These are phyloP conservation scores for Trissolcus japonicus DNA, from an alignment of 2,888 invertebrate species.

Conservation along the genomic window DNA sequence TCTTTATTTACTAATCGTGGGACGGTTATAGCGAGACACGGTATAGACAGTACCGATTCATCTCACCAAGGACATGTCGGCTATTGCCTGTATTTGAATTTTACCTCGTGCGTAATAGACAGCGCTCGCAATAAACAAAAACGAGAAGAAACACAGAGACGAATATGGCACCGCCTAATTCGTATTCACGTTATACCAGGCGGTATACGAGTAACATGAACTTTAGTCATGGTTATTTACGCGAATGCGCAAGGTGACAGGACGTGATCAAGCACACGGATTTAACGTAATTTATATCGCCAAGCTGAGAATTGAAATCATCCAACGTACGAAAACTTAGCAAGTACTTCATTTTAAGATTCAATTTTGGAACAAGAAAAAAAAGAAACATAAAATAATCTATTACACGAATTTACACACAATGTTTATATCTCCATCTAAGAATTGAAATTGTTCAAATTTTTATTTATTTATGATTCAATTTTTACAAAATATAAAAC, in stretches of 20 bases:
- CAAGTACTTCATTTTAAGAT: neutral
- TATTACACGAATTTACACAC: too few relatives aligned
- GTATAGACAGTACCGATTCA: conserved; percentile 67
- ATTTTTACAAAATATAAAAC: too few relatives aligned
- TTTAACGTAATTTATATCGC: conserved; percentile 22
- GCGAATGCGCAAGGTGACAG: conserved; percentile 58
- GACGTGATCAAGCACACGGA: conserved; percentile 59
- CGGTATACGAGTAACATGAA: conserved; percentile 50
- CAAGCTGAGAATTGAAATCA: neutral
- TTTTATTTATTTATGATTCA: too few relatives aligned
- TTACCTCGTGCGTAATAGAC: conserved; percentile 66
- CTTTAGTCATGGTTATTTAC: conserved; percentile 57
- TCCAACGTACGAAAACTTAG: neutral
- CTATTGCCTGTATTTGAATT: conserved; percentile 70
- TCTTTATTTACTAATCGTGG: conserved; percentile 63
- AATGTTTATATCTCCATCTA: too few relatives aligned
- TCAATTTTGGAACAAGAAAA: neutral
- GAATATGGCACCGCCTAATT: conserved; percentile 64
- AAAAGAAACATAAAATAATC: too few relatives aligned
- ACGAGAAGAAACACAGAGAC: conserved; percentile 60
- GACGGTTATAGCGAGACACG: conserved; percentile 62
- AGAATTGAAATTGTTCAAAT: too few relatives aligned
- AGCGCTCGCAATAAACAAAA: conserved; percentile 60
- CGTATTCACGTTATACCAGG: conserved; percentile 53
- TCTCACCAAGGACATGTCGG: conserved; percentile 72